Base-by-base conservation (phyloP, 2,113 vertebrate species). In the Limnothrissa miodon region DNA sequence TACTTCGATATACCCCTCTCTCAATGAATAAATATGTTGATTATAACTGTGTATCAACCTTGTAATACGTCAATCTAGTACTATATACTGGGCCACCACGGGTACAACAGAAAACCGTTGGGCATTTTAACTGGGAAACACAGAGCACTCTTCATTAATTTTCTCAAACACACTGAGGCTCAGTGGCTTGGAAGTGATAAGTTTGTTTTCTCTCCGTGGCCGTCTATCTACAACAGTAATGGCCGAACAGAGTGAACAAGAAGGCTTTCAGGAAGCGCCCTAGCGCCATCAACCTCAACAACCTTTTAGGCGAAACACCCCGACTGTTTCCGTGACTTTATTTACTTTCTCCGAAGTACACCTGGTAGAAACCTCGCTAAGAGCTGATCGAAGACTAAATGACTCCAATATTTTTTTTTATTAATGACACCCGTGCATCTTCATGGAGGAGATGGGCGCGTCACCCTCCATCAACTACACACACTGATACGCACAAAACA, bases 181-280 rank as follows among this genome's bases (percentile, higher is more conserved):
- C 33, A 33, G 11, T 74, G 25, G 33, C 1, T 29, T 74, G 66
- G 66, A 36, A 74, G 29, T 74, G 33, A 36, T 74, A 74, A 74
- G 66, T 74, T 74, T 74, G 66, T 74, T 74, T 74, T 36, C 25
- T 74, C 29, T 74, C 36, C 29, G 66, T 74, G 66, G 66, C 13
- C 33, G 66, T 33, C 13, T 74, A 36, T 17, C 66, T 74, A 36
- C 66, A 74, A 36, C 66, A 33, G 66, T 74, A 74, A 74, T 74
- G 66, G 25, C 66, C 66, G 66, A 36, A 74, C n/a, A 62, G 59
- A 56, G 19, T 29, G 59, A 62, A 62, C 59, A 62, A 62, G 59
- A 11, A 62, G 59, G 25, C 25, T 74, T 74, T 15, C 66, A 74
- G 66, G 66, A 74, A 33, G 25, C 4, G n/a, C 59, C 59, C 25